Percentiles rank a stretch among this genome's conserved stretches.
Conservation (phyloP, 2,113 vertebrate genomes). For the Craseonycteris thonglongyai region DNA sequence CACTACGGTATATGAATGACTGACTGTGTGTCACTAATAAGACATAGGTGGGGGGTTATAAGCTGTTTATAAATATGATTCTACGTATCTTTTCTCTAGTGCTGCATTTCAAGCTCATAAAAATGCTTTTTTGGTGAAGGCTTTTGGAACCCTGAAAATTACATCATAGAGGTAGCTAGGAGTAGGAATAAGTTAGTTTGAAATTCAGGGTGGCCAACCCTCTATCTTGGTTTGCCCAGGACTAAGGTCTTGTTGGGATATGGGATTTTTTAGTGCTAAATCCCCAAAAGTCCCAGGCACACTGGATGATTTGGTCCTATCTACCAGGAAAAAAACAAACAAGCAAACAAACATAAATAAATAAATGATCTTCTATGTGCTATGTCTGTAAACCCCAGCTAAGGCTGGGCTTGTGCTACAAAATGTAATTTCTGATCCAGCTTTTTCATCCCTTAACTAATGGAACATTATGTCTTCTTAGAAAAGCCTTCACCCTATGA, state of each 20-base stretch:
- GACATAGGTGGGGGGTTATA: neutral
- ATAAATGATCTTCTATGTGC: neutral
- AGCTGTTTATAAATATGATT: neutral
- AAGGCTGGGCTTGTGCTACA: neutral
- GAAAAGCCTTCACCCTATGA: neutral
- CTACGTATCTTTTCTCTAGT: neutral
- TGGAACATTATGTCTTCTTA: neutral
- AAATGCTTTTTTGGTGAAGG: neutral
- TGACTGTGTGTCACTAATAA: neutral
- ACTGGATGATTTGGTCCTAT: accelerated
- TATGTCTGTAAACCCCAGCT: neutral
- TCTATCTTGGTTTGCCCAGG: neutral
- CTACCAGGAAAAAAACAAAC: neutral
- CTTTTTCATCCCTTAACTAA: neutral
- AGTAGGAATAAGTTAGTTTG: neutral
- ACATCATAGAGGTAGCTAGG: neutral
- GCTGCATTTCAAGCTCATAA: neutral
- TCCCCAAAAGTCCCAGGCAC: neutral
- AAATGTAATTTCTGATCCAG: neutral
- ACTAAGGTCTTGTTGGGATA: neutral
- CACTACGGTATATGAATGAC: neutral
- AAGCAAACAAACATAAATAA: too few relatives aligned
- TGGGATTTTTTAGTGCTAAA: neutral
- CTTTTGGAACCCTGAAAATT: neutral
- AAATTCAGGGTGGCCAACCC: neutral